phyloP scores from a whole-genome alignment of 2,888 invertebrate species.

The Tenthredo amoena region DNA sequence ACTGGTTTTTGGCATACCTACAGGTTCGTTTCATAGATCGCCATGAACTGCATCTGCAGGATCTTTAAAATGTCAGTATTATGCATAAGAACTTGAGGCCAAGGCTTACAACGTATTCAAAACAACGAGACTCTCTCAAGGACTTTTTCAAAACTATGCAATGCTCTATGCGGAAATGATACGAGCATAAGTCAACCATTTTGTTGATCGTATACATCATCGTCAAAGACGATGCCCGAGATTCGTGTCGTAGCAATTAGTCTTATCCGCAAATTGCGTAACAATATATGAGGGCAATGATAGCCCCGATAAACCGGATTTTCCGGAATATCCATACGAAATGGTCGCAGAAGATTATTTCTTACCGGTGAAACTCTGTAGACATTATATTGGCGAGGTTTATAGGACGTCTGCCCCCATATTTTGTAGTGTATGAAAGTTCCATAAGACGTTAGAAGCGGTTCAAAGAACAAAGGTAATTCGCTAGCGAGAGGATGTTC shows the following conservation, averaged over 20 bases:
- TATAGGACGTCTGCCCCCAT: neutral
- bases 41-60: neutral
- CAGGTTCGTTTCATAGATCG: neutral
- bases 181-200: neutral
- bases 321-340: neutral
- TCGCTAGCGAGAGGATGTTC: constrained; percentile 12
- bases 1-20: neutral
- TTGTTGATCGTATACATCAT: neutral
- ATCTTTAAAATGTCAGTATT: neutral
- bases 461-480: constrained; percentile 25
- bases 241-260: neutral
- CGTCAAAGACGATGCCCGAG: neutral
- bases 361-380: neutral
- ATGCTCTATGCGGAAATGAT: neutral
- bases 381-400: neutral
- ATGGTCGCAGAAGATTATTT: neutral
- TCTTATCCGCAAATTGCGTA: neutral
- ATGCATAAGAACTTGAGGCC: neutral
- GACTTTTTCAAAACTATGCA: neutral
- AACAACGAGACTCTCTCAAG: neutral
- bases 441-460: neutral
- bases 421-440: neutral
- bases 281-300: neutral
- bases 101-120: neutral
- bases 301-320: neutral